Conservation (phyloP, 2,797 vertebrate species). For the Siniperca obscura region DNA sequence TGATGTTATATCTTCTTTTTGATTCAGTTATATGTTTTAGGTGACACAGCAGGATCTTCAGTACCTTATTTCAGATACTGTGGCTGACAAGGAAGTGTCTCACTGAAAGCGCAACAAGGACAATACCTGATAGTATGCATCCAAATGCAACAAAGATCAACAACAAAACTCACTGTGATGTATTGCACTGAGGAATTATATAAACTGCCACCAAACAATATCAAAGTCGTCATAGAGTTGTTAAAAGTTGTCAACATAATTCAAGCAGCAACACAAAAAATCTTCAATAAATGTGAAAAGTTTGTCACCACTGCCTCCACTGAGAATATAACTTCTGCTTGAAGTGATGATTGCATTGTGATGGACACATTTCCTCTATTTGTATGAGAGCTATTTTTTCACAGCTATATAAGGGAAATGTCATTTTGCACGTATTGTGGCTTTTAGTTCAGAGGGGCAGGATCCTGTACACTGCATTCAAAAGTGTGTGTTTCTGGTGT, state of each 20-base stretch:
- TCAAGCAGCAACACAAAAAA: neutral
- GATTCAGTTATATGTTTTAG: neutral
- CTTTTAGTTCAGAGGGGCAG: neutral
- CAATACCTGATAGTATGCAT: neutral
- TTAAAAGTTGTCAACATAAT: neutral
- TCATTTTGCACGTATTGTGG: slow-evolving; percentile 44
- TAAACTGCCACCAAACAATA: neutral
- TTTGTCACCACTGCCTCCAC: slow-evolving; percentile 1
- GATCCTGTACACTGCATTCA: neutral
- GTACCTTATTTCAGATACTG: neutral
- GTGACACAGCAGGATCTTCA: neutral
- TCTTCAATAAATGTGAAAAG: neutral
- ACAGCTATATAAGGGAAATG: slow-evolving; percentile 47
- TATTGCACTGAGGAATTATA: neutral
- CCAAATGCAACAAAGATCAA: neutral
- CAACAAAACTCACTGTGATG: neutral
- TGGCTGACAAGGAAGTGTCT: neutral
- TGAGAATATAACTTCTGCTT: neutral
- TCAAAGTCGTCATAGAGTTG: neutral
- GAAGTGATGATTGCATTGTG: neutral
- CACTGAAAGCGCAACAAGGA: neutral
- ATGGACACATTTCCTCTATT: slow-evolving; percentile 27
- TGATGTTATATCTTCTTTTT: slow-evolving; percentile 6
- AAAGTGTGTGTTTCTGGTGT: neutral
- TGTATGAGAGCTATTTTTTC: slow-evolving; percentile 17